Evolutionary conservation across 1,140 invertebrate species (phyloP).

Genomic region (Brevipalpus yothersi): DNA sequence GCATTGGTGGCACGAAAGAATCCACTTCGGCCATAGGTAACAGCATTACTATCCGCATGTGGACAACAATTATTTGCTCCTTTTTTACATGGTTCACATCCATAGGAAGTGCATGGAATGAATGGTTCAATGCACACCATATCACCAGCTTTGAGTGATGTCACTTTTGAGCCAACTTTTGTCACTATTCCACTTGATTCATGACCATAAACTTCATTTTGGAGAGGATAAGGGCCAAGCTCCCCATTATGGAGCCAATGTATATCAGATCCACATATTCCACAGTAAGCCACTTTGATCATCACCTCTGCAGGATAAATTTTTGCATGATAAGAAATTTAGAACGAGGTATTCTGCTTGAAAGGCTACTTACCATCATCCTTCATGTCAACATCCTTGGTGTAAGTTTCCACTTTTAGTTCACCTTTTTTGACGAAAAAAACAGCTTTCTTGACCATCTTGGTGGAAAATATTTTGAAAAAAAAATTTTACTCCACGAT

Average conservation of each 20-base stretch:
- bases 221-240: constrained; percentile 55
- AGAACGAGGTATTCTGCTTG: too few relatives aligned
- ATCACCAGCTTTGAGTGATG: constrained; percentile 47
- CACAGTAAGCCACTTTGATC: constrained; percentile 50
- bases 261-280: constrained; percentile 87
- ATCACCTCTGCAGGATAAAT: constrained; percentile 1
- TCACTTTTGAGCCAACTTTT: constrained; percentile 44
- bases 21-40: constrained; percentile 23
- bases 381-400: too few relatives aligned
- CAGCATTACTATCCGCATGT: constrained; percentile 52
- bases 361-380: too few relatives aligned
- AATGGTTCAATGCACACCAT: constrained; percentile 80
- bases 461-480: too few relatives aligned
- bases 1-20: constrained; percentile 11
- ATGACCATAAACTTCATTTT: constrained; percentile 71
- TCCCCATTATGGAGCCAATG: constrained; percentile 59
- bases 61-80: constrained; percentile 70
- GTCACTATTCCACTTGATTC: constrained; percentile 52
- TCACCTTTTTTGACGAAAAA: too few relatives aligned
- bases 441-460: too few relatives aligned
- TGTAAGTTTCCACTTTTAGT: too few relatives aligned
- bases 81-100: constrained; percentile 54
- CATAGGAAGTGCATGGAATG: constrained; percentile 41
- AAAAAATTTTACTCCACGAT: too few relatives aligned
- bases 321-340: too few relatives aligned